Percentiles rank a stretch among this genome's conserved stretches.
phyloP scores from a whole-genome alignment of 2,888 invertebrate genomes.

The Cephus rjabovi region DNA sequence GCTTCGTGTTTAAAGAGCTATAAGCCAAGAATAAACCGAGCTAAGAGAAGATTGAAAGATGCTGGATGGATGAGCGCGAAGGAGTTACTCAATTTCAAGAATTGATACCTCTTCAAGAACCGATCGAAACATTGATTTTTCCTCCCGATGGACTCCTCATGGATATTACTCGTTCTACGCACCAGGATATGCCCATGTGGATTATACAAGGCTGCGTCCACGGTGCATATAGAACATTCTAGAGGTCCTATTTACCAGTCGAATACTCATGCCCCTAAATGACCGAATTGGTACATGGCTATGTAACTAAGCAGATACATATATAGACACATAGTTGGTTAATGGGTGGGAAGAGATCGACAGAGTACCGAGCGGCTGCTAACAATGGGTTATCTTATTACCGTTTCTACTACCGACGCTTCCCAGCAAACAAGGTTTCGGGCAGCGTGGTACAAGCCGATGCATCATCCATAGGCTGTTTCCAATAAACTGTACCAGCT shows the following conservation, averaged over 20 bases:
- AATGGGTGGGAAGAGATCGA: not conserved
- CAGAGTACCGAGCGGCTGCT: constrained; percentile 2
- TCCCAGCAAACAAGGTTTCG: constrained; percentile 32
- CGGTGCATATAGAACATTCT: not conserved
- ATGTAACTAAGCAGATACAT: not conserved
- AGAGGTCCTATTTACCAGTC: not conserved
- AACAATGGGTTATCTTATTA: constrained; percentile 41
- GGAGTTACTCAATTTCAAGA: not conserved
- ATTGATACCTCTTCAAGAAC: not conserved
- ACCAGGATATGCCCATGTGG: not conserved
- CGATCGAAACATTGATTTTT: not conserved
- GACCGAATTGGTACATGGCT: not conserved
- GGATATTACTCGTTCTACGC: not conserved
- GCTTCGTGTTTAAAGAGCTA: not conserved
- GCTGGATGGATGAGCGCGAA: too few relatives aligned
- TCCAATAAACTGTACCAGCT: constrained; percentile 51
- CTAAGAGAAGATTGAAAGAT: too few relatives aligned
- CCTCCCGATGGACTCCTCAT: not conserved
- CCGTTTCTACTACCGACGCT: constrained; percentile 32
- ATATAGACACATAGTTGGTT: not conserved
- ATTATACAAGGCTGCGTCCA: not conserved
- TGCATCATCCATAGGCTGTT: constrained; percentile 50
- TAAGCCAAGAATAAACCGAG: not conserved
- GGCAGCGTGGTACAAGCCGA: constrained; percentile 31
- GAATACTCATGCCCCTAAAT: not conserved